These are phyloP conservation scores for Crenichthys baileyi DNA, from an alignment of 2,797 vertebrate genomes.

Conservation along the genomic window DNA sequence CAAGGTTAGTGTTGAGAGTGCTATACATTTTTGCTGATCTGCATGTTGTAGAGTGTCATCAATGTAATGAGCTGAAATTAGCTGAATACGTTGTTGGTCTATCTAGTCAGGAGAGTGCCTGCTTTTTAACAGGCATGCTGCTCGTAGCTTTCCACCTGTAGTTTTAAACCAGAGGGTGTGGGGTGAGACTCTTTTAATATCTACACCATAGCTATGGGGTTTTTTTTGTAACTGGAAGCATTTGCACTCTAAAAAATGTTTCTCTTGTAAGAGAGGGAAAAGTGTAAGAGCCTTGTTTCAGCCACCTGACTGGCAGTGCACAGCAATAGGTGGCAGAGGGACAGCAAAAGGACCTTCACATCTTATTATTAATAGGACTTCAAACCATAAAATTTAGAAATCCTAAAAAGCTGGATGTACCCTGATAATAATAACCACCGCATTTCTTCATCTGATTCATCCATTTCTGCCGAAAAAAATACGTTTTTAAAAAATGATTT, in stretches of 20 bases:
- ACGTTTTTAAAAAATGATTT: not conserved
- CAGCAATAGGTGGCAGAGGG: not conserved
- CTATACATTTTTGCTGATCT: not conserved
- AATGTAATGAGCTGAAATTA: not conserved
- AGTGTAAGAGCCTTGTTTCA: not conserved
- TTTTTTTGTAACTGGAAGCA: not conserved
- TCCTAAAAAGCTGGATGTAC: too few species aligned
- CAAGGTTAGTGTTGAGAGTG: not conserved
- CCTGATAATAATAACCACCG: too few species aligned
- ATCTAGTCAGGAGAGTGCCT: not conserved
- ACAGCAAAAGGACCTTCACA: not conserved
- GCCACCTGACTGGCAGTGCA: not conserved
- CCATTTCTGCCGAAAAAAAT: conserved; percentile 8
- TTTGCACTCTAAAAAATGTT: not conserved
- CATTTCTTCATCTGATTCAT: conserved; percentile 7
- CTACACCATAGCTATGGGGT: not conserved
- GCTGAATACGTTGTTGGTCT: not conserved
- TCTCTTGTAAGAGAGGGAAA: not conserved
- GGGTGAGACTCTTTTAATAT: not conserved
- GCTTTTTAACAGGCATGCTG: not conserved
- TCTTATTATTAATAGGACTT: not conserved
- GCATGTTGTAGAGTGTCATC: not conserved
- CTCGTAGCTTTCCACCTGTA: not conserved
- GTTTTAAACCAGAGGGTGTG: not conserved
- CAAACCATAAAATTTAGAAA: not conserved